Conservation (phyloP, 2,797 vertebrate genomes). For the Chloroceryle inda region DNA sequence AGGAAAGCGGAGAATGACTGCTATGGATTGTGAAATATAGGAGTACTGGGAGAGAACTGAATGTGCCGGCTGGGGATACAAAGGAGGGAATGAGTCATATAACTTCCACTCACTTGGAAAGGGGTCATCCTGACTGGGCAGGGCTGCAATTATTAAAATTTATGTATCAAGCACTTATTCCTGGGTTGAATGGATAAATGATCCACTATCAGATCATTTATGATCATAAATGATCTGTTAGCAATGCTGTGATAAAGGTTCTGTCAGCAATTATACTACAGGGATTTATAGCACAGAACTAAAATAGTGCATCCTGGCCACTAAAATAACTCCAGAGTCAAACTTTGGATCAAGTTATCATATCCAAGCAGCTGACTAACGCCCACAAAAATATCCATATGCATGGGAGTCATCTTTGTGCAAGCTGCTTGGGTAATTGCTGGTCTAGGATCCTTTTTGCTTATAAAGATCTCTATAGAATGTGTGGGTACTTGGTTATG, state of each 20-base stretch:
- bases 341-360: conserved; percentile 55
- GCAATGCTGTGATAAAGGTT: conserved; percentile 19
- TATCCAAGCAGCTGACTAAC: conserved; percentile 50
- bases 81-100: conserved; percentile 49
- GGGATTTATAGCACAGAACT: conserved; percentile 53
- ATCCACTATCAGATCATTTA: background rate
- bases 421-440: background rate
- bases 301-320: conserved; percentile 48
- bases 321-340: conserved; percentile 67
- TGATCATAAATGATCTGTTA: conserved; percentile 29
- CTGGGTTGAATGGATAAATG: background rate
- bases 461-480: background rate
- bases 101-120: conserved; percentile 40
- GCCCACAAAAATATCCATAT: conserved; percentile 33
- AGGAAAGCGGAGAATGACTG: background rate
- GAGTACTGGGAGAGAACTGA: conserved; percentile 27
- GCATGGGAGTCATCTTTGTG: background rate
- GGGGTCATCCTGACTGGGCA: conserved; percentile 1
- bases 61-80: conserved; percentile 41
- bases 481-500: background rate
- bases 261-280: conserved; percentile 53
- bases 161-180: conserved; percentile 34
- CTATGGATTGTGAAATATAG: conserved; percentile 33
- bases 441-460: background rate
- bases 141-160: conserved; percentile 24